Evolutionary conservation across 2,888 invertebrate genomes (phyloP), one percentile per base, ranked within the genome.

Genomic region (Elysia crispata): DNA sequence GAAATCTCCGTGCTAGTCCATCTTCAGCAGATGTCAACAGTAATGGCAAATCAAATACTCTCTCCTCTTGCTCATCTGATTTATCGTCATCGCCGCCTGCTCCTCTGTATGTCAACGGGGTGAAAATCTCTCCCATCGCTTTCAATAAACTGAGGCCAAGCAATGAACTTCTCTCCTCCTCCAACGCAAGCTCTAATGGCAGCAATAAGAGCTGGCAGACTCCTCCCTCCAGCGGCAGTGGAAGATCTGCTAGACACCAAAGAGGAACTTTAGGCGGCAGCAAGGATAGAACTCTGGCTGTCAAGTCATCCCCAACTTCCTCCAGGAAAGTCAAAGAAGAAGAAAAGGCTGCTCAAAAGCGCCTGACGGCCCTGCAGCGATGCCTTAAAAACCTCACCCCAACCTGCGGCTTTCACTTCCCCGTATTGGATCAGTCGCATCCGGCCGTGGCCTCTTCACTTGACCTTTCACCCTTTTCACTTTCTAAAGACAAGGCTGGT

Each of bases 401-500:
- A 0, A 76, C 80, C 15, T 80, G 80, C 69, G 80, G 80, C n/a
- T 80, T 80, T 69, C 69, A 57, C 11, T 80, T 80, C 50, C 80
- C 80, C 31, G 76, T 80, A 18, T 33, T 80, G 49, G 80, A 80
- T 0, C 72, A 76, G 28, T 31, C 20, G 1, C 70, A 72, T 72
- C 72, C 80, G 5, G 28, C 79, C 20, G 67, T 75, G 15, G 60
- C 41, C 5, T 41, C 41, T 41, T 41, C 41, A 11, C 41, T 41
- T 3, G 41, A 41, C 41, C 41, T 41, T 41, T 41, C 41, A 11
- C 41, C 41, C 5, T 41, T 41, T 11, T 41, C 41, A 41, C 5
- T 11, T 41, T 41, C 41, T 11, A 3, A 41, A 41, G 41, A 11
- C 41, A 11, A 41, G 41, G 41, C 41, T 41, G 41, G 41, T 41